Conservation (phyloP, 2,797 vertebrate genomes). For the Vipera latastei region DNA sequence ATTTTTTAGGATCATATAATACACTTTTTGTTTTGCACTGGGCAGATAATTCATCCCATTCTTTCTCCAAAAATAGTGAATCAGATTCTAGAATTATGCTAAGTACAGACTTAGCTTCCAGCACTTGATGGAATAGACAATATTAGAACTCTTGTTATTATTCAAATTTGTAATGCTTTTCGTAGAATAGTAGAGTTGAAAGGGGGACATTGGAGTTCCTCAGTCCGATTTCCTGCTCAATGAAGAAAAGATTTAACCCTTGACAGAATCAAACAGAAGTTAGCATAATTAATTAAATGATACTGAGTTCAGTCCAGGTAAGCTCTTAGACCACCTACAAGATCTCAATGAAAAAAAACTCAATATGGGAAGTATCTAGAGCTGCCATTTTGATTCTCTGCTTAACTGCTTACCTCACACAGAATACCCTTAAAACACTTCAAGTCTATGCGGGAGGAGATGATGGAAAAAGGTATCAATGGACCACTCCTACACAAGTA, state of each 20-base stretch:
- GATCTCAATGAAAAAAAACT: neutral
- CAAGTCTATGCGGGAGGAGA: conserved; percentile 46
- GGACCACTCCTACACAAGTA: conserved; percentile 1
- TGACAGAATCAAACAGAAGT: neutral
- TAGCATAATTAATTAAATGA: neutral
- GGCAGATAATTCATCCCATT: neutral
- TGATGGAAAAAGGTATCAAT: conserved; percentile 47
- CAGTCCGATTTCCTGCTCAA: neutral
- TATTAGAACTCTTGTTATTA: too few relatives aligned
- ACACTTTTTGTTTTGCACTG: neutral
- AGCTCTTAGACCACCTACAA: neutral
- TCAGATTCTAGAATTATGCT: neutral
- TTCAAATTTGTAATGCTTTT: neutral
- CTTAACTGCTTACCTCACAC: neutral
- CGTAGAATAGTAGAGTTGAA: neutral
- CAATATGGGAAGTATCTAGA: neutral
- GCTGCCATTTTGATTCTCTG: neutral
- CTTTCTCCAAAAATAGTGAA: neutral
- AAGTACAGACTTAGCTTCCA: neutral
- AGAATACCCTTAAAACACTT: conserved; percentile 40
- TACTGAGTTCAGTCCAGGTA: neutral
- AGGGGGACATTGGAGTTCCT: neutral
- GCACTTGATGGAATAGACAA: neutral
- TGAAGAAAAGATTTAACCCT: neutral
- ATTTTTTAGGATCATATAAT: neutral